Evolutionary conservation across 2,888 invertebrate species (phyloP).

Genomic region (Tiliacea citrago): DNA sequence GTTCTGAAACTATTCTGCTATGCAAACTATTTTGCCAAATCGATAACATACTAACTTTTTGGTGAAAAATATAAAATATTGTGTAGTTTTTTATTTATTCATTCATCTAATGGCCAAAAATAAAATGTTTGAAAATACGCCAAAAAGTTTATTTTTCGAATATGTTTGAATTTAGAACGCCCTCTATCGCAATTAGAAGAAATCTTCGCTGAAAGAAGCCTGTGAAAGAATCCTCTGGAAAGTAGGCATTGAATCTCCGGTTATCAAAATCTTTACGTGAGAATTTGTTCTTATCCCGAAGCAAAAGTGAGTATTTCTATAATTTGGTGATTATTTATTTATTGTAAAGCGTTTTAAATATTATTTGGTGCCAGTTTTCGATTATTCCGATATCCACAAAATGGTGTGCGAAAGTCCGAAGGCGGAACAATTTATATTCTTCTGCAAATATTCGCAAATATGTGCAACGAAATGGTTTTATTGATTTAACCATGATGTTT

Average conservation of each 20-base stretch:
- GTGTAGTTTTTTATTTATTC: constrained; percentile 21
- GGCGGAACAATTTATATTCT: constrained; percentile 74
- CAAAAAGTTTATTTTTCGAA: constrained; percentile 76
- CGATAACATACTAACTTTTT: constrained; percentile 5
- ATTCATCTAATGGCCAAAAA: constrained; percentile 66
- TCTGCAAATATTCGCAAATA: constrained; percentile 76
- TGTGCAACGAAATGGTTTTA: constrained; percentile 79
- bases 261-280: constrained; percentile 90
- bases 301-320: constrained; percentile 86
- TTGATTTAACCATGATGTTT: constrained; percentile 85
- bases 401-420: constrained; percentile 74
- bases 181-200: constrained; percentile 82
- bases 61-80: background rate
- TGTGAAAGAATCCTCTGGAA: constrained; percentile 90
- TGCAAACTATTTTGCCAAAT: background rate
- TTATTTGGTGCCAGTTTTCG: constrained; percentile 66
- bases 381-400: constrained; percentile 68
- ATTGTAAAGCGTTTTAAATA: constrained; percentile 50
- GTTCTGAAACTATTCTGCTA: constrained; percentile 13
- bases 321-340: constrained; percentile 66
- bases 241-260: constrained; percentile 90
- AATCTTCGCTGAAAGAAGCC: constrained; percentile 88
- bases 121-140: constrained; percentile 59
- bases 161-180: constrained; percentile 87
- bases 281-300: constrained; percentile 87